Percentiles rank a stretch among this genome's conserved stretches.
Conservation (phyloP, 2,888 invertebrate species). For the Diplolepis rosae region DNA sequence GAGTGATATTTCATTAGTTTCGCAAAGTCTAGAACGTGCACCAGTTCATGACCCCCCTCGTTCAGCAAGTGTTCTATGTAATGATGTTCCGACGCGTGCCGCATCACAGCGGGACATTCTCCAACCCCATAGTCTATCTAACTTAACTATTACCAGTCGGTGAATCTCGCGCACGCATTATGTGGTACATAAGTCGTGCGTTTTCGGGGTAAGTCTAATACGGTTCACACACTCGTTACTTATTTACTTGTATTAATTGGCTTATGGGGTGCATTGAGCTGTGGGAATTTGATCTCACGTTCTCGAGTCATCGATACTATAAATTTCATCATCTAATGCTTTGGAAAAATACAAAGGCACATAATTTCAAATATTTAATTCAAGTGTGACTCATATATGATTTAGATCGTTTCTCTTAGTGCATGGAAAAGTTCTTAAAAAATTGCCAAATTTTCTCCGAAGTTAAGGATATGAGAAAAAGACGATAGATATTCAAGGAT, state of each 20-base stretch:
- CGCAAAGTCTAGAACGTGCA: background rate
- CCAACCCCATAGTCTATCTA: slow-evolving; percentile 49
- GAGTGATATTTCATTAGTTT: slow-evolving; percentile 14
- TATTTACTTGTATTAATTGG: slow-evolving; percentile 70
- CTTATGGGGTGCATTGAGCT: slow-evolving; percentile 49
- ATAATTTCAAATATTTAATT: slow-evolving; percentile 17
- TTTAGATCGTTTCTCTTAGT: too few relatives aligned
- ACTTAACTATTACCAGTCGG: slow-evolving; percentile 60
- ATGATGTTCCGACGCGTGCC: slow-evolving; percentile 73
- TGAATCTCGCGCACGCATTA: slow-evolving; percentile 52
- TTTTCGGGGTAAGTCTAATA: slow-evolving; percentile 54
- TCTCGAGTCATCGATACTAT: slow-evolving; percentile 7
- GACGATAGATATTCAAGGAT: too few relatives aligned
- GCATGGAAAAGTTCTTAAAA: too few relatives aligned
- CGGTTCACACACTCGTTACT: slow-evolving; percentile 59
- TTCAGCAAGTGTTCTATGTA: slow-evolving; percentile 70
- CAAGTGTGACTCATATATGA: background rate
- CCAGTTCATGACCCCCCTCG: slow-evolving; percentile 49
- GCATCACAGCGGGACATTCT: slow-evolving; percentile 64
- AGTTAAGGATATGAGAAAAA: too few relatives aligned
- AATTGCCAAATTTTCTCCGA: too few relatives aligned
- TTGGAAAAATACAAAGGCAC: background rate
- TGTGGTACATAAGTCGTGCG: slow-evolving; percentile 65
- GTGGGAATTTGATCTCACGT: slow-evolving; percentile 47
- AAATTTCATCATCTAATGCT: slow-evolving; percentile 21